phyloP scores from a whole-genome alignment of 2,888 invertebrate species.

The Cephalotes varians region DNA sequence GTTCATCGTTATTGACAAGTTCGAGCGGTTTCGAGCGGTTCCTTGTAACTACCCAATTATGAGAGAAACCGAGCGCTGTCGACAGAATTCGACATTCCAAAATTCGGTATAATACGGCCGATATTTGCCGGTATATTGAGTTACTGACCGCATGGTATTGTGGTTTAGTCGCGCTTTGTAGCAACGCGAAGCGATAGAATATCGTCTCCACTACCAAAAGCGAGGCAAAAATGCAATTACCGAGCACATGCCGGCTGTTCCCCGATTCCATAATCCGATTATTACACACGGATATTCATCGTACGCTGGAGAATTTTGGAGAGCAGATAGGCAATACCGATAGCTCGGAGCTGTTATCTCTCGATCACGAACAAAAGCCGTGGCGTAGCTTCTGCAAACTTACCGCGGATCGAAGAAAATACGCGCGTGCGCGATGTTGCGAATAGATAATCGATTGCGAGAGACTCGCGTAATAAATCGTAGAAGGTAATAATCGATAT shows the following conservation, averaged over 20 bases:
- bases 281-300: slow-evolving; percentile 48
- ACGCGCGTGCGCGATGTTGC: background rate
- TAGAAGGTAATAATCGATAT: background rate
- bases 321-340: slow-evolving; percentile 24
- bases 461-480: background rate
- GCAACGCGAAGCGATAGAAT: slow-evolving; percentile 31
- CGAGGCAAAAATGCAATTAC: slow-evolving; percentile 48
- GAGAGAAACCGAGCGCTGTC: slow-evolving; percentile 32
- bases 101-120: slow-evolving; percentile 44
- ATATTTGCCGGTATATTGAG: slow-evolving; percentile 49
- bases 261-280: slow-evolving; percentile 54
- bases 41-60: slow-evolving; percentile 39
- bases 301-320: slow-evolving; percentile 40
- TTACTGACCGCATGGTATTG: slow-evolving; percentile 47
- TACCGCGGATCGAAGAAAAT: background rate
- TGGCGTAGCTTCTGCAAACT: slow-evolving; percentile 1
- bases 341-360: slow-evolving; percentile 34
- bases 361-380: slow-evolving; percentile 24
- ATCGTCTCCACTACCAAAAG: slow-evolving; percentile 31
- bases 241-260: slow-evolving; percentile 42
- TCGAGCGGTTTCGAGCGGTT: slow-evolving; percentile 1
- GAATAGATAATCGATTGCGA: slow-evolving; percentile 1
- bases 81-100: slow-evolving; percentile 45
- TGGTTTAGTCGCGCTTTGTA: slow-evolving; percentile 45
- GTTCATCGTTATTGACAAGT: slow-evolving; percentile 18